phyloP scores from a whole-genome alignment of 2,888 invertebrate genomes.

The Abrostola triplasia region DNA sequence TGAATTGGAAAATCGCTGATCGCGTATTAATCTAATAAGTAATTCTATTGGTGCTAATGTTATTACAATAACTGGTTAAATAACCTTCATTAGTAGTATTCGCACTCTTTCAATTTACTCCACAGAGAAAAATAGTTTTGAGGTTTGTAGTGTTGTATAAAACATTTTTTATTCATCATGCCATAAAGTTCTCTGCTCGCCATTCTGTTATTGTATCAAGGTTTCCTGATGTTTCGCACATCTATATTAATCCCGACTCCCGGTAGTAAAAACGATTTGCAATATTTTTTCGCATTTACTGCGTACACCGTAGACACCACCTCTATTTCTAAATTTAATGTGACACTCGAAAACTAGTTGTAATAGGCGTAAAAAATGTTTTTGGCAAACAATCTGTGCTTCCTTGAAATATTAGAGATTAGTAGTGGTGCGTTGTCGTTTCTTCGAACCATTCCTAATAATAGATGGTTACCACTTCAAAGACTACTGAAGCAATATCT shows the following conservation, averaged over 20 bases:
- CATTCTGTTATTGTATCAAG: slow-evolving; percentile 30
- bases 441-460: slow-evolving; percentile 52
- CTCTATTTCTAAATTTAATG: slow-evolving; percentile 59
- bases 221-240: slow-evolving; percentile 25
- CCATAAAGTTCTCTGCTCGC: slow-evolving; percentile 7
- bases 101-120: slow-evolving; percentile 7
- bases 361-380: slow-evolving; percentile 73
- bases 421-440: slow-evolving; percentile 65
- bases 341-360: slow-evolving; percentile 66
- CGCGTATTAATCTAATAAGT: slow-evolving; percentile 44
- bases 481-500: slow-evolving; percentile 20
- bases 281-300: slow-evolving; percentile 36
- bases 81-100: slow-evolving; percentile 12
- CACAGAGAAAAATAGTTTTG: slow-evolving; percentile 1
- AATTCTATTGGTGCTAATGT: slow-evolving; percentile 48
- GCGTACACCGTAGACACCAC: slow-evolving; percentile 44
- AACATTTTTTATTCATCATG: slow-evolving; percentile 20
- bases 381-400: slow-evolving; percentile 78
- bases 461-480: slow-evolving; percentile 39
- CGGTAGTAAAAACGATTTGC: slow-evolving; percentile 35
- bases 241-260: slow-evolving; percentile 33
- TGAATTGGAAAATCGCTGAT: slow-evolving; percentile 36
- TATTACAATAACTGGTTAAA: slow-evolving; percentile 28
- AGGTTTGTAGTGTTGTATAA: slow-evolving; percentile 6
- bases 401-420: slow-evolving; percentile 76